Base-by-base conservation (phyloP, 2,888 invertebrate species). In the Andricus quercusramuli region DNA sequence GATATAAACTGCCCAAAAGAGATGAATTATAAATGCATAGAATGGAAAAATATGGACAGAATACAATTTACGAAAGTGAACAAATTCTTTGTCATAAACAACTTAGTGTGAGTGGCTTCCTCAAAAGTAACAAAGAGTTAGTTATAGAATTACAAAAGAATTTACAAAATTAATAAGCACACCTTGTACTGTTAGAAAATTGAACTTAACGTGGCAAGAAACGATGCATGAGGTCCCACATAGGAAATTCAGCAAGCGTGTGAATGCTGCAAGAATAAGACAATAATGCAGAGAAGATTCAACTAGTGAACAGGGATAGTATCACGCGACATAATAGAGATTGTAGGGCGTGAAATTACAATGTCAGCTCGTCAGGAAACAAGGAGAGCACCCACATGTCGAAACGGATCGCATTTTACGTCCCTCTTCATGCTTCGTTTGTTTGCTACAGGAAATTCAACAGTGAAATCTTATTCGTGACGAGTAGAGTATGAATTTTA, bases 291-390 rank as follows among this genome's bases (percentile, higher is more conserved):
- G 68, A 37, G 59, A 62, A 59, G 41, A 67, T 68, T 67, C 59
- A 78, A 41, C 81, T 82, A 79, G 82, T 74, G 32, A 51, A 74
- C 20, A n/a, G 76, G 81, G 82, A 79, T 84, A 81, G 82, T 80
- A 82, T 80, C 79, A 81, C 79, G 82, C 85, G 81, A 87, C 84
- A 83, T 86, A 86, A 88, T 85, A 85, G 87, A 85, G 84, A 86
- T 83, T 85, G 85, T 85, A 86, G 86, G 83, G 85, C 84, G 88
- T 89, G 90, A 90, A 90, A 90, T 90, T 90, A 90, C 89, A 86
- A 88, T 86, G 88, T 88, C 88, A 89, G 88, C 85, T 80, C 80
- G 82, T 86, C 82, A 80, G 81, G 82, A 81, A 84, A 84, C 82
- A 79, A 84, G 78, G 81, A 80, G 82, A 78, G 79, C 79, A 80